phyloP scores from a whole-genome alignment of 2,888 invertebrate species.

The Teleogryllus oceanicus region DNA sequence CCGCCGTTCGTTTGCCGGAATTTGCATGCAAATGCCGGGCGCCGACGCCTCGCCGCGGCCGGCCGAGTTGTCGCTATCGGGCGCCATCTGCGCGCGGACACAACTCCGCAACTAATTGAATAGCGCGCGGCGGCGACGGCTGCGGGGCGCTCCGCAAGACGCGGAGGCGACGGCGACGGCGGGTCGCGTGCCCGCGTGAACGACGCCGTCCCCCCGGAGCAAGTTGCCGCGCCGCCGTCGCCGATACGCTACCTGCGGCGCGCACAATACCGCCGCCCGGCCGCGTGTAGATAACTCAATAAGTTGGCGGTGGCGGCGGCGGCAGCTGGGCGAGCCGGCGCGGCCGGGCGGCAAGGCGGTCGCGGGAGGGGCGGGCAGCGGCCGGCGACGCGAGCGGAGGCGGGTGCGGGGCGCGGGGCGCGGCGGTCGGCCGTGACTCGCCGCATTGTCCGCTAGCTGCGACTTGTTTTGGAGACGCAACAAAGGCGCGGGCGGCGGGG shows the following conservation, averaged over 20 bases:
- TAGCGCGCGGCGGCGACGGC: neutral
- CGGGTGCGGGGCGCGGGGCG: neutral
- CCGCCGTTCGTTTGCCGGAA: constrained; percentile 10
- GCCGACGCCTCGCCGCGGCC: neutral
- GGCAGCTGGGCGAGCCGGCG: neutral
- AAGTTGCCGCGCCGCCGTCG: constrained; percentile 29
- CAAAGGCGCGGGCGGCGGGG: constrained; percentile 20
- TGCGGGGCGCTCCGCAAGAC: constrained; percentile 11
- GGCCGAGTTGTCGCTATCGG: constrained; percentile 18
- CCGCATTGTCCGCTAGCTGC: neutral
- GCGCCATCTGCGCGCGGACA: constrained; percentile 18
- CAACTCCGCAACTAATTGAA: constrained; percentile 18
- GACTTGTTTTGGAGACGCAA: constrained; percentile 18
- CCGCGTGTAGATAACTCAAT: constrained; percentile 35
- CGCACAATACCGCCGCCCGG: constrained; percentile 26
- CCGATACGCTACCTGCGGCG: constrained; percentile 34
- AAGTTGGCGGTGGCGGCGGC: constrained; percentile 27
- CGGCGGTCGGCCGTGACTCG: constrained; percentile 20
- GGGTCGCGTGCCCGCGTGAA: constrained; percentile 26
- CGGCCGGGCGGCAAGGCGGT: neutral
- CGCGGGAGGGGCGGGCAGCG: neutral
- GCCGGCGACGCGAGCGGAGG: neutral
- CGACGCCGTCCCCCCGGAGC: constrained; percentile 19
- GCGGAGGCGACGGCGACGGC: constrained; percentile 20
- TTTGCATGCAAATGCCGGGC: neutral